Evolutionary conservation across 2,113 vertebrate species (phyloP), one percentile per base, ranked within the genome.

Genomic region (Syrrhaptes paradoxus): DNA sequence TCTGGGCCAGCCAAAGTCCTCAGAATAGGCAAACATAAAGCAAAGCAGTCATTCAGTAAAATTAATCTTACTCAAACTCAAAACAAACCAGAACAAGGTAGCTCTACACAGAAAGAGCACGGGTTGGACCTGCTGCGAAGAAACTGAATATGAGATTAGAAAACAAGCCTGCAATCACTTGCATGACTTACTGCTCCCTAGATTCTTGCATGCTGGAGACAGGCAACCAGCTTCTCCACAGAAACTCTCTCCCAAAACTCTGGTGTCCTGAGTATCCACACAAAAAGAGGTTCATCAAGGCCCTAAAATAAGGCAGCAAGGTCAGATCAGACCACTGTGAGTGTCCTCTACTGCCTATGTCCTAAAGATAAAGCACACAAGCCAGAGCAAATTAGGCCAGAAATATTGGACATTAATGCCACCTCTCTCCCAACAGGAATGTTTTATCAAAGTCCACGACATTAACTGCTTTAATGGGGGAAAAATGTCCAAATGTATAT

Each of bases 1-100:
- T 77, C 75, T 74, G 34, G 76, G 86, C 90, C 59, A 88, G 82
- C 36, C 88, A 87, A 88, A 93, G 67, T 80, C 46, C 51, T 84
- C 55, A 58, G 34, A 86, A 88, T 26, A 80, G 26, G 29, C 51
- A 74, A 85, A 83, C 31, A 59, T 45, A 66, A 83, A 85, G 36
- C 22, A 58, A 83, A 70, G 55, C 41, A 62, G 4, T 49, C 34
- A n/a, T 20, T 68, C 31, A 61, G 54, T 78, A 57, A 82, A 79
- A 85, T 41, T 9, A 85, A 87, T 45, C n/a, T 49, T 84, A 25
- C 17, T 71, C 25, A 78, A 78, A 71, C 32, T 87, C 52, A 36
- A 67, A 94, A 38, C 13, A 63, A 67, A 79, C 13, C 48, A 93
- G 26, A 82, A 10, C 41, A 80, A 58, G 11, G 26, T 29, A 76